Percentiles rank a stretch among this genome's conserved stretches.
Evolutionary conservation across 1,140 invertebrate species (phyloP).

Genomic region (Drosophila ercepeae): DNA sequence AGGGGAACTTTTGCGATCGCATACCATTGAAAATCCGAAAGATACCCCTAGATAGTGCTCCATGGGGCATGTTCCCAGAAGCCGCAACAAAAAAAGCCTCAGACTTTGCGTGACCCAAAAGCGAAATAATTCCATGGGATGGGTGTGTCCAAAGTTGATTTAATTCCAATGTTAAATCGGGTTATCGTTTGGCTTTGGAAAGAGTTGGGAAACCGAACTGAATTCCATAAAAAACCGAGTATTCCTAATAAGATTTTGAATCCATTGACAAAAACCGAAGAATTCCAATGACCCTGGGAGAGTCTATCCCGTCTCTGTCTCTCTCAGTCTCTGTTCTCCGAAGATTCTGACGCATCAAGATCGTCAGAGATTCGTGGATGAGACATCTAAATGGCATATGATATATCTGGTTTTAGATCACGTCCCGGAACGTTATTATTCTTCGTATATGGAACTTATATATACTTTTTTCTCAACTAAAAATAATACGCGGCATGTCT

Average conservation of each 20-base stretch:
- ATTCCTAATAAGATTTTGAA: too few relatives aligned
- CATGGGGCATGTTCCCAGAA: neutral
- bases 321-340: neutral
- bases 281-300: neutral
- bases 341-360: conserved; percentile 57
- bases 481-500: neutral
- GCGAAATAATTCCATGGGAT: neutral
- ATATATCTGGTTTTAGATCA: conserved; percentile 61
- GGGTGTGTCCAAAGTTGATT: neutral
- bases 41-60: conserved; percentile 2
- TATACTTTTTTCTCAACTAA: neutral
- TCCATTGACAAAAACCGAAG: neutral
- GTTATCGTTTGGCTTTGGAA: neutral
- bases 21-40: conserved; percentile 6
- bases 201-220: too few relatives aligned
- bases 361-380: conserved; percentile 50
- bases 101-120: conserved; percentile 9
- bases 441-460: too few relatives aligned
- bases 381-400: conserved; percentile 45
- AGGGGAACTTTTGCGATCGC: conserved; percentile 24
- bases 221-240: too few relatives aligned
- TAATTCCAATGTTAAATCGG: neutral
- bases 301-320: neutral
- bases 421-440: conserved; percentile 48
- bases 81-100: conserved; percentile 19